A percentile compares a stretch with the other conserved stretches of the same genome.
Conservation (phyloP, 53 echinoderm and acorn worm genomes). For the Stichopus horrens region DNA sequence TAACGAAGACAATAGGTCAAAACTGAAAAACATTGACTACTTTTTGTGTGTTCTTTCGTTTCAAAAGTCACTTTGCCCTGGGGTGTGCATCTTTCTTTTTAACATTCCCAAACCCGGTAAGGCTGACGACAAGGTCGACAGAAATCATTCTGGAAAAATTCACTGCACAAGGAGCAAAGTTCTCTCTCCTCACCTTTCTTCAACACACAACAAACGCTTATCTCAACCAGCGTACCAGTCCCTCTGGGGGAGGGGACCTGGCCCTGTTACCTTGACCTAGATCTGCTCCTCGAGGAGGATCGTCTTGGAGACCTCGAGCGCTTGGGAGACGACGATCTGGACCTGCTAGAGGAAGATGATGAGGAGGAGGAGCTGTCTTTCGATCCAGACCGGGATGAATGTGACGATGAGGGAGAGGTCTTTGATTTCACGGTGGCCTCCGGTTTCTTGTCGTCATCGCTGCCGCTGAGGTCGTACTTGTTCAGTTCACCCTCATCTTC, state of each 20-base stretch:
- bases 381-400: not conserved
- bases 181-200: not conserved
- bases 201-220: constrained; percentile 11
- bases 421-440: constrained; percentile 8
- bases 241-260: not conserved
- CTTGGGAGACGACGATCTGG: constrained; percentile 50
- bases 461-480: constrained; percentile 63
- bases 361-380: constrained; percentile 8
- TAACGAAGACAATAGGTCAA: no score
- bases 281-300: constrained; percentile 59
- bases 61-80: no score
- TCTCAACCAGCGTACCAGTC: not conserved
- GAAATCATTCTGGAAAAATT: no score
- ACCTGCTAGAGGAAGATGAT: constrained; percentile 31
- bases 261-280: constrained; percentile 92
- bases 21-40: no score
- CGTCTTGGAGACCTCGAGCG: constrained; percentile 61
- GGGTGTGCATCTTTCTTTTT: no score
- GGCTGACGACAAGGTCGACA: no score
- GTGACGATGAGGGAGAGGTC: not conserved
- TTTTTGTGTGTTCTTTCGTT: no score
- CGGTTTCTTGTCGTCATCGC: constrained; percentile 47
- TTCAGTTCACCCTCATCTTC: constrained; percentile 72
- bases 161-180: not conserved
- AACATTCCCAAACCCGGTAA: no score